Conservation (phyloP, 2,113 vertebrate species). For the Trinectes maculatus region DNA sequence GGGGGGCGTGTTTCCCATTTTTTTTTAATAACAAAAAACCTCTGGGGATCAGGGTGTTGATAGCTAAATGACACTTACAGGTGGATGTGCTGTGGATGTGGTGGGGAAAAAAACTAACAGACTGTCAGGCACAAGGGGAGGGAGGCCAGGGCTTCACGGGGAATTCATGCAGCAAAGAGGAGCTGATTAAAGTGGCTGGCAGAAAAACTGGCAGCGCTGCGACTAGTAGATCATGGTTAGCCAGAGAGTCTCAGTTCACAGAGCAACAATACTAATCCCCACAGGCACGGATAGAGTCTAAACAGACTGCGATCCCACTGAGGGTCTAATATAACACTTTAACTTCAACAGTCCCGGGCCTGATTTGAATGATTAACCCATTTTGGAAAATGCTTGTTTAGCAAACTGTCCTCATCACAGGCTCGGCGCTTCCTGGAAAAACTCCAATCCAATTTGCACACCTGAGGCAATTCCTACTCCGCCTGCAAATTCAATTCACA, state of each 20-base stretch:
- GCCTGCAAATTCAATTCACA: conserved; percentile 16
- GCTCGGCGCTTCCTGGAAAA: conserved; percentile 9
- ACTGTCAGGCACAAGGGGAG: conserved; percentile 60
- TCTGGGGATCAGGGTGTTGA: conserved; percentile 71
- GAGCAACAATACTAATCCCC: conserved; percentile 59
- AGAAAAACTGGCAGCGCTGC: conserved; percentile 55
- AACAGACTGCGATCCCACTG: conserved; percentile 25
- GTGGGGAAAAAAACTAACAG: conserved; percentile 52
- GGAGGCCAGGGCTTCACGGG: conserved; percentile 47
- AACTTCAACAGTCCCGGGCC: conserved; percentile 7
- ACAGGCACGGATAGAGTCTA: conserved; percentile 50
- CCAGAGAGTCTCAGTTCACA: conserved; percentile 51
- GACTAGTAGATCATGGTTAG: conserved; percentile 56
- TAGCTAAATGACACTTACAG: conserved; percentile 79
- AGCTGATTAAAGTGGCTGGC: conserved; percentile 75
- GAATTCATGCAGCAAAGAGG: conserved; percentile 67
- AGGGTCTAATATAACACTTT: conserved; percentile 45
- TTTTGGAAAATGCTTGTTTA: conserved; percentile 27
- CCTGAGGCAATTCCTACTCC: neutral
- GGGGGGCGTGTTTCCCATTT: conserved; percentile 58
- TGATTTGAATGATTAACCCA: conserved; percentile 37
- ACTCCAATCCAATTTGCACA: conserved; percentile 9
- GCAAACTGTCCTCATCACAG: conserved; percentile 26
- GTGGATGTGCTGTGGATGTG: conserved; percentile 68
- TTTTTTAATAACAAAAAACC: conserved; percentile 78